These are phyloP conservation scores for Spilosoma lubricipeda DNA, from an alignment of 2,888 invertebrate genomes.

Conservation along the genomic window DNA sequence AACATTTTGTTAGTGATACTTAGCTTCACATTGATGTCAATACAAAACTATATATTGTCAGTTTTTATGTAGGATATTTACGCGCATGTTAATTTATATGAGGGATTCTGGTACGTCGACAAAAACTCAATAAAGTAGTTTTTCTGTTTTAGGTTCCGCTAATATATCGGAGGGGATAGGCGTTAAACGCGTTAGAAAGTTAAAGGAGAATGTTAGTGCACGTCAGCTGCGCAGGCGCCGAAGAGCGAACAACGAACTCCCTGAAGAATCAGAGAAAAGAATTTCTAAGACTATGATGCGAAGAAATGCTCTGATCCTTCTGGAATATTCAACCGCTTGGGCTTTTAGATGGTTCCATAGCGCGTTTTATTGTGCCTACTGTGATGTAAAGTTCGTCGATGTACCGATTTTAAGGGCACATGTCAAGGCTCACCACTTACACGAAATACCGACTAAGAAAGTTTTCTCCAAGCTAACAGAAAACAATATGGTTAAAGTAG, in stretches of 20 bases:
- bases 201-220: conserved; percentile 78
- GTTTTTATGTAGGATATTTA: conserved; percentile 3
- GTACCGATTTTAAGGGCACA: conserved; percentile 66
- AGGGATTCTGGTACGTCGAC: conserved; percentile 10
- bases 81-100: conserved; percentile 11
- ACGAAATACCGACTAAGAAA: conserved; percentile 64
- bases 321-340: conserved; percentile 80
- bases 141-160: conserved; percentile 75
- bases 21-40: not conserved
- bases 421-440: conserved; percentile 62
- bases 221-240: conserved; percentile 80
- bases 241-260: conserved; percentile 77
- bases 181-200: conserved; percentile 70
- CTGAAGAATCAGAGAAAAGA: conserved; percentile 77
- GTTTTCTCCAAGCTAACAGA: conserved; percentile 77
- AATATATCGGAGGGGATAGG: conserved; percentile 60
- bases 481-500: conserved; percentile 82
- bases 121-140: conserved; percentile 40
- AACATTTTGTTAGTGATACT: not conserved
- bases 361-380: conserved; percentile 78
- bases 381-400: conserved; percentile 73
- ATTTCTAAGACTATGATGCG: conserved; percentile 81
- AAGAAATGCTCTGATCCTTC: conserved; percentile 72
- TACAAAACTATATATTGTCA: not conserved
- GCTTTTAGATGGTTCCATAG: conserved; percentile 80